Conservation (phyloP, 2,797 vertebrate species). For the Tangara arthus region DNA sequence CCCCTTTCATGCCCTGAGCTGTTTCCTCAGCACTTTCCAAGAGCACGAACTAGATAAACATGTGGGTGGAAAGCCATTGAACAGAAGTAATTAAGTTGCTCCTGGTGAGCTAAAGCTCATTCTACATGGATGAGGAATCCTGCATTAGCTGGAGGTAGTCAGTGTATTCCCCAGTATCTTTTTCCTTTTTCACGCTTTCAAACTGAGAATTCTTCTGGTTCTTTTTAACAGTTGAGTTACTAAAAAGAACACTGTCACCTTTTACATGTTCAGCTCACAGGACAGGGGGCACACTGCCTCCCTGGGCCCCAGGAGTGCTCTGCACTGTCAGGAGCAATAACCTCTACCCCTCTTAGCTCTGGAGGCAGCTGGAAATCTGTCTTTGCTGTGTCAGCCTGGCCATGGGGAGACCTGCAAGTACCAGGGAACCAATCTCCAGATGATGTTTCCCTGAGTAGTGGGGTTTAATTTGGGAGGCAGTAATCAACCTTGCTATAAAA, state of each 20-base stretch:
- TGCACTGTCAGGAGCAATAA: not conserved
- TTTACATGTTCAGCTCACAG: not conserved
- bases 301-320: not conserved
- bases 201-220: not conserved
- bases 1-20: not conserved
- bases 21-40: not conserved
- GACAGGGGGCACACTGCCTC: not conserved
- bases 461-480: not conserved
- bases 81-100: conserved; percentile 17
- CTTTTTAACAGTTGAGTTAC: not conserved
- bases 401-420: not conserved
- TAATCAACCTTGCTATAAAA: not conserved
- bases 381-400: not conserved
- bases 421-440: not conserved
- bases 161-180: not conserved
- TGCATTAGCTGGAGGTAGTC: not conserved
- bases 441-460: not conserved
- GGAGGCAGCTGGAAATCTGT: not conserved
- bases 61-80: not conserved
- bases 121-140: not conserved
- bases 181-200: not conserved
- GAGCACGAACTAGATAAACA: not conserved
- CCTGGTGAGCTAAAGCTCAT: not conserved
- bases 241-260: not conserved
- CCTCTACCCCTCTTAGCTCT: not conserved